Evolutionary conservation across 2,888 invertebrate species (phyloP).

Genomic region (Copidosoma aretas): DNA sequence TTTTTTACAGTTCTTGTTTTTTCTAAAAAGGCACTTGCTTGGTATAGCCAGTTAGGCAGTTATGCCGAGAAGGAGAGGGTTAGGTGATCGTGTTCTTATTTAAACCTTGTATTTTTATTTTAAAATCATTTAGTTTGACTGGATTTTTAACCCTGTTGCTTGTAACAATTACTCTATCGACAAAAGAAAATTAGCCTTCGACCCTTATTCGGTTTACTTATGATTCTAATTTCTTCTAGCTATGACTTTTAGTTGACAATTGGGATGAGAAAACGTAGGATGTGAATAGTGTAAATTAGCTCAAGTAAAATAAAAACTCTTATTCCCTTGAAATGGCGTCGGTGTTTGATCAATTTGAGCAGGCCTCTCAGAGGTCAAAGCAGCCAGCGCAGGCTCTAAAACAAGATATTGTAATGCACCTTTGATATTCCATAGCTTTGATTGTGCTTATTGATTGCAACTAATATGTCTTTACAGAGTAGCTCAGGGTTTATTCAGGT

Average conservation of each 20-base stretch:
- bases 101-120: too few relatives aligned
- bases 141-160: too few relatives aligned
- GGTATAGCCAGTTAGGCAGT: too few relatives aligned
- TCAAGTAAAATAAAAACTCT: conserved; percentile 2
- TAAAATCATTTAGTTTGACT: too few relatives aligned
- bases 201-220: too few relatives aligned
- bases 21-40: too few relatives aligned
- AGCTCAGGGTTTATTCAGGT: conserved; percentile 67
- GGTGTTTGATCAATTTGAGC: conserved; percentile 84
- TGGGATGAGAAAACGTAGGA: neutral
- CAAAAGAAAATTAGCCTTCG: too few relatives aligned
- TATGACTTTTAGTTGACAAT: neutral
- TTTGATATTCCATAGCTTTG: conserved; percentile 10
- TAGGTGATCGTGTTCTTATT: too few relatives aligned
- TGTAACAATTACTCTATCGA: too few relatives aligned
- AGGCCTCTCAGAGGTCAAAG: conserved; percentile 71
- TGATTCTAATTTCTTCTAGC: neutral
- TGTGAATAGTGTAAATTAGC: neutral
- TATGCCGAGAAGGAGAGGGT: too few relatives aligned
- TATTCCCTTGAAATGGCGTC: conserved; percentile 71
- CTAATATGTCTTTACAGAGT: conserved; percentile 55
- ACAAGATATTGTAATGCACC: conserved; percentile 64
- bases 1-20: too few relatives aligned
- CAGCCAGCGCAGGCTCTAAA: conserved; percentile 58
- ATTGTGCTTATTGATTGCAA: conserved; percentile 27